Evolutionary conservation across 2,888 invertebrate species (phyloP), one percentile per base, ranked within the genome.

Genomic region (Chirona hameri): DNA sequence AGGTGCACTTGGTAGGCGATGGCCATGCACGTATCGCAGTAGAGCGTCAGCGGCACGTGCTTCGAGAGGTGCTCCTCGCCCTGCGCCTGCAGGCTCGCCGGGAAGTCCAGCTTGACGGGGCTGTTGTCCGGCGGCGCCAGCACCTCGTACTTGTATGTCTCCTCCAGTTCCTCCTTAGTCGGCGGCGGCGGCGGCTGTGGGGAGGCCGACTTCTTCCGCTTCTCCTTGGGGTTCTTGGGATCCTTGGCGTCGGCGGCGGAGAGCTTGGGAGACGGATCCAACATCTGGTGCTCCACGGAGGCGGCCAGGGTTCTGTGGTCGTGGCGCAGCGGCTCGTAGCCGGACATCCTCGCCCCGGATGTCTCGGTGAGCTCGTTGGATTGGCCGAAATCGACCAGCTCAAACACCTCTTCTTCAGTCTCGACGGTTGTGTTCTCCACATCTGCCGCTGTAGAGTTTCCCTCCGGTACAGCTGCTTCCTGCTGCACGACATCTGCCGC

Each of bases 71-170:
- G 76, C 24, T 76, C 76, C 46, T 76, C 76, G 39, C 76, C 76
- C 24, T 76, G 76, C 9, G 76, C 39, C 27, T 18, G 15, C 39
- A 39, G 39, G 0, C 18, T 76, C 21, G 76, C 76, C 46, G 76
- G 76, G 24, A 76, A 46, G 76, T 76, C 76, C 76, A 76, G 9
- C 12, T 27, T 18, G 46, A 76, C 76, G 24, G 76, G 39, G 21
- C 76, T 76, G 76, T 76, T 76, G 46, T 76, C 76, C 2, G 76
- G 76, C 2, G 76, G 76, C 9, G 76, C 18, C 12, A 76, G 21
- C 5, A 76, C 76, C 46, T 76, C 76, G 24, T 76, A 76, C 76
- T 76, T 76, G 76, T 76, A 76, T 9, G 76, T 76, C 46, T 39
- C 76, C 76, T 76, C 76, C 24, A 76, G 76, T 24, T 76, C 18